Percentiles rank a stretch among this genome's conserved stretches.
Evolutionary conservation across 2,888 invertebrate species (phyloP).

Genomic region (Caenorhabditis angaria): DNA sequence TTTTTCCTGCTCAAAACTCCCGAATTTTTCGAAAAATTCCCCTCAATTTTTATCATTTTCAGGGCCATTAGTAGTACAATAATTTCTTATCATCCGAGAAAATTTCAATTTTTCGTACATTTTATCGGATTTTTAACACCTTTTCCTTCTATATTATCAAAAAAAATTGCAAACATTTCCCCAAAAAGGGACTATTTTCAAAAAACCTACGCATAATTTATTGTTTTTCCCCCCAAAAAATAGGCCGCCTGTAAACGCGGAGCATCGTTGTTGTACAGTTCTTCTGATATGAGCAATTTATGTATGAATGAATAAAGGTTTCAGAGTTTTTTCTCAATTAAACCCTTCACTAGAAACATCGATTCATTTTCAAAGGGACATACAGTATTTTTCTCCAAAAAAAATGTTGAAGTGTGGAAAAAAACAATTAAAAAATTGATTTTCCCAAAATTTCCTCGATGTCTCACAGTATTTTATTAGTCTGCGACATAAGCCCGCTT

Average conservation of each 20-base stretch:
- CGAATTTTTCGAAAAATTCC: background rate
- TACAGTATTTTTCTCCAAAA: too few relatives aligned
- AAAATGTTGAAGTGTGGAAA: too few relatives aligned
- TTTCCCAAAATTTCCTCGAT: too few relatives aligned
- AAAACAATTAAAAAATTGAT: too few relatives aligned
- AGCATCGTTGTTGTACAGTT: background rate
- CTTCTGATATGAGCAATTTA: too few relatives aligned
- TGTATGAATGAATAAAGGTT: too few relatives aligned
- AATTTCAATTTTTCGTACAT: background rate
- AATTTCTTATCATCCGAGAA: background rate
- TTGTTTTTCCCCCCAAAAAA: conserved; percentile 15
- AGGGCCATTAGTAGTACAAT: conserved; percentile 23
- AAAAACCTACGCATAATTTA: conserved; percentile 41
- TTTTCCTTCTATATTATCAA: background rate
- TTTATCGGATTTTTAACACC: conserved; percentile 24
- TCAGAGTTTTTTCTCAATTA: too few relatives aligned
- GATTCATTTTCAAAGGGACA: too few relatives aligned
- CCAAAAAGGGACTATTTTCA: background rate
- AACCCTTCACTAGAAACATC: too few relatives aligned
- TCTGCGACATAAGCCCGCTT: too few relatives aligned
- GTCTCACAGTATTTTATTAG: too few relatives aligned
- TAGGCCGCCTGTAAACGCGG: background rate
- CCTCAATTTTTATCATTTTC: conserved; percentile 3
- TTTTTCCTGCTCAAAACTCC: too few relatives aligned
- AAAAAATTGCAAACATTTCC: background rate